Evolutionary conservation across 2,888 invertebrate genomes (phyloP).

Genomic region (Oscheius onirici): DNA sequence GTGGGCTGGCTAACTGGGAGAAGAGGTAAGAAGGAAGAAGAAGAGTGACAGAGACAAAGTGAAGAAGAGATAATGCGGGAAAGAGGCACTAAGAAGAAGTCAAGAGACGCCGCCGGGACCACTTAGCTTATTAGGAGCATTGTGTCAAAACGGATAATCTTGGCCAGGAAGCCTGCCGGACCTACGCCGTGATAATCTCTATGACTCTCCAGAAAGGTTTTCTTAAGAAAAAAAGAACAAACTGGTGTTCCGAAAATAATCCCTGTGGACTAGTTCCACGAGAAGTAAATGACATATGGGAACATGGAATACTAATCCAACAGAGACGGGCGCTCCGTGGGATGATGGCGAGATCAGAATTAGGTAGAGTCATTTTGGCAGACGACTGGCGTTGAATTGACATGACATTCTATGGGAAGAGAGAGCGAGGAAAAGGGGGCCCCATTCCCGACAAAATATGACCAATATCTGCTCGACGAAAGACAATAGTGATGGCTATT

Average conservation of each 20-base stretch:
- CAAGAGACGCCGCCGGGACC: conserved; percentile 14
- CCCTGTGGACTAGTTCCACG: conserved; percentile 26
- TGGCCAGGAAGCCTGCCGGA: neutral
- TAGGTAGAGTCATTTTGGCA: conserved; percentile 4
- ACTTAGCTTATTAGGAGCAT: conserved; percentile 33
- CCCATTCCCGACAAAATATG: too few species aligned
- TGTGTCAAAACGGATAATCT: conserved; percentile 28
- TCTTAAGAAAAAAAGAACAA: neutral
- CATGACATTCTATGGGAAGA: conserved; percentile 6
- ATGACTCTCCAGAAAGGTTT: too few species aligned
- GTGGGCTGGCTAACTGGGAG: neutral
- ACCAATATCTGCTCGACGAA: too few species aligned
- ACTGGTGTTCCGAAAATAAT: conserved; percentile 28
- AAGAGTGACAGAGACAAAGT: neutral
- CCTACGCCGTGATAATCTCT: too few species aligned
- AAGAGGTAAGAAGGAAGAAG: neutral
- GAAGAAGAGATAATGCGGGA: neutral
- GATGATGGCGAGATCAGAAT: conserved; percentile 12
- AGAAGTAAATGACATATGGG: conserved; percentile 31
- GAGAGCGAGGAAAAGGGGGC: neutral
- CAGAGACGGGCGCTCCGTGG: conserved; percentile 7
- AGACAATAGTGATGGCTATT: too few species aligned
- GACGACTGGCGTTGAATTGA: neutral
- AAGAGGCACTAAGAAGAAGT: neutral
- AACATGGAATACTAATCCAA: conserved; percentile 32